Evolutionary conservation across 2,113 vertebrate genomes (phyloP).

Genomic region (Gymnarchus niloticus): DNA sequence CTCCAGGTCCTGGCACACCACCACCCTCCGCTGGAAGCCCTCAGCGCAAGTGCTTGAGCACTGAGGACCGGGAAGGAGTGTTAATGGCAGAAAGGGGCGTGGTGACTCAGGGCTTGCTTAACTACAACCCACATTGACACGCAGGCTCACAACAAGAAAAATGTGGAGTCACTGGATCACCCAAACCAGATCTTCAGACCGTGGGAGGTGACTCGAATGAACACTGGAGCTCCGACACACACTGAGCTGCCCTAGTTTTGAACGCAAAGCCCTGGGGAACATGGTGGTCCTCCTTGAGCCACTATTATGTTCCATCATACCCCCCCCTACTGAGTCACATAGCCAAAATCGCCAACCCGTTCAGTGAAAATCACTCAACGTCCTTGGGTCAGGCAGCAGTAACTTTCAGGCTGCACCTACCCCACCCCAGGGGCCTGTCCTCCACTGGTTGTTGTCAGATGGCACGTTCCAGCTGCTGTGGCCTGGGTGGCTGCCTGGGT

Average conservation of each 20-base stretch:
- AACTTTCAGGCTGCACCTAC: conserved; percentile 70
- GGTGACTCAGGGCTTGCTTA: no score
- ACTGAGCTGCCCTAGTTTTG: background rate
- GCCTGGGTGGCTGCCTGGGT: conserved; percentile 63
- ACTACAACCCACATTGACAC: no score
- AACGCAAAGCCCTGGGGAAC: no score
- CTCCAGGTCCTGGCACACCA: conserved; percentile 89
- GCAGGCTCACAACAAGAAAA: background rate
- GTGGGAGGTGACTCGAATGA: no score
- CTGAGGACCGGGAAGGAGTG: conserved; percentile 47
- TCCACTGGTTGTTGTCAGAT: conserved; percentile 78
- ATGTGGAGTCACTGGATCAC: no score
- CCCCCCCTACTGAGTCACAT: no score
- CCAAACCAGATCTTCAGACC: no score
- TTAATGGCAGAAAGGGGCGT: background rate
- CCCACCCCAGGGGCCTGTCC: conserved; percentile 94
- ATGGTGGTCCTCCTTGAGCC: no score
- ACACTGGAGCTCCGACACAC: background rate
- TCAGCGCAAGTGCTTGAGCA: conserved; percentile 88
- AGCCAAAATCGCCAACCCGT: no score
- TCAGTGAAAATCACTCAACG: no score
- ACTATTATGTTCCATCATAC: no score
- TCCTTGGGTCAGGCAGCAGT: background rate
- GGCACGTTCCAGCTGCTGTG: conserved; percentile 67
- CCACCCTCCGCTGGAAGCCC: conserved; percentile 81